phyloP scores from a whole-genome alignment of 2,113 vertebrate species.

The Lasiurus cinereus region DNA sequence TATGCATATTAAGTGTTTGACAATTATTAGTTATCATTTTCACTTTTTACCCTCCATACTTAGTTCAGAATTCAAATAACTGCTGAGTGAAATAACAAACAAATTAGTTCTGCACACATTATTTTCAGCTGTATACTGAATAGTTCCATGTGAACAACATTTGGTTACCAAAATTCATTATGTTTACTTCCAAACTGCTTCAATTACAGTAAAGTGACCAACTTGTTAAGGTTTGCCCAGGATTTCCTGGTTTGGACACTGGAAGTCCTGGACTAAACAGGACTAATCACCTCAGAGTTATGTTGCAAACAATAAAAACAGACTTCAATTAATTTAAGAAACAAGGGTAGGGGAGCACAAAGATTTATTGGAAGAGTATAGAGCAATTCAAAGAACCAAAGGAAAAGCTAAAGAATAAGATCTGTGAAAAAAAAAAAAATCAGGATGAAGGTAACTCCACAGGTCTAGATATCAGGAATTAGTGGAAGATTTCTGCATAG shows the following conservation, averaged over 20 bases:
- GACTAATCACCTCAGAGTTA: conserved; percentile 20
- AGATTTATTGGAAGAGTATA: conserved; percentile 6
- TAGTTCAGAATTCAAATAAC: conserved; percentile 44
- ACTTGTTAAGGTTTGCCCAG: conserved; percentile 32
- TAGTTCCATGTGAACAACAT: conserved; percentile 35
- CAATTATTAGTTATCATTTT: conserved; percentile 49
- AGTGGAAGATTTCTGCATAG: background rate
- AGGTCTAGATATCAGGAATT: conserved; percentile 1
- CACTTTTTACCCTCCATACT: conserved; percentile 8
- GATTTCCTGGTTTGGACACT: conserved; percentile 26
- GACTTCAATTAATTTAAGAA: conserved; percentile 8
- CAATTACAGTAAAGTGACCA: background rate
- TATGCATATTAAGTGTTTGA: background rate
- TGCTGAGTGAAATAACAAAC: conserved; percentile 36
- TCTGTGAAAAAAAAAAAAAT: conserved; percentile 5
- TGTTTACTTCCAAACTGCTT: conserved; percentile 46
- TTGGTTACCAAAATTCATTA: conserved; percentile 22
- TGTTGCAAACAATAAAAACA: conserved; percentile 26
- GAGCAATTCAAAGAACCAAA: conserved; percentile 48
- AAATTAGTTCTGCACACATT: background rate
- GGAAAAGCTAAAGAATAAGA: conserved; percentile 38
- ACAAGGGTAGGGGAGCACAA: background rate
- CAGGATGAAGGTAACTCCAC: background rate
- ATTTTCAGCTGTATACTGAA: conserved; percentile 12
- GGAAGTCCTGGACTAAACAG: conserved; percentile 23